Percentiles rank a stretch among this genome's conserved stretches.
These are phyloP conservation scores for Netelia inedita DNA, from an alignment of 2,888 invertebrate genomes.

Conservation along the genomic window DNA sequence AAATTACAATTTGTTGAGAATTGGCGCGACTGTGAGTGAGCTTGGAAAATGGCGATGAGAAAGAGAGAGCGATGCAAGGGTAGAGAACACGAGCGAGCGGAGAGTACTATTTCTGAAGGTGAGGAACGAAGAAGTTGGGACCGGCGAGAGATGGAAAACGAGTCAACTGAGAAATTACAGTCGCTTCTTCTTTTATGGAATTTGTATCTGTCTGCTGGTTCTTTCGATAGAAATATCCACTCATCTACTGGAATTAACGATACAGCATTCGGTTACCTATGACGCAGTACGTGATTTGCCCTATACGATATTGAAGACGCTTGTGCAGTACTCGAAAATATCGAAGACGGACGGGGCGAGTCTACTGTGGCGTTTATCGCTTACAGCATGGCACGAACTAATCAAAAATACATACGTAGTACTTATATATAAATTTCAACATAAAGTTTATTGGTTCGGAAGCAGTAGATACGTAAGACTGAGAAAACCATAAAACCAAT, in stretches of 20 bases:
- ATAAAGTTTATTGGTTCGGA: not conserved
- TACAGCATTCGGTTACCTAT: slow-evolving; percentile 19
- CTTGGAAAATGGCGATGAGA: not conserved
- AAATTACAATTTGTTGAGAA: slow-evolving; percentile 84
- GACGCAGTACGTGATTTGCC: not conserved
- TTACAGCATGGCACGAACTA: not conserved
- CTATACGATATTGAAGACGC: too few species aligned
- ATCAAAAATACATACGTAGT: not conserved
- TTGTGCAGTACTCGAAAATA: not conserved
- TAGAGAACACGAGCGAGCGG: slow-evolving; percentile 14
- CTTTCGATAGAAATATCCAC: slow-evolving; percentile 15
- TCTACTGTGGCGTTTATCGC: not conserved
- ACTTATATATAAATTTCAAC: not conserved
- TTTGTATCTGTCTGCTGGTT: slow-evolving; percentile 16
- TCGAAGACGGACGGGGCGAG: not conserved
- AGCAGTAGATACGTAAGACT: not conserved
- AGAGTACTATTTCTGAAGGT: slow-evolving; percentile 44
- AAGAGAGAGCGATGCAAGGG: not conserved
- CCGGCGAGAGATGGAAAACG: slow-evolving; percentile 54
- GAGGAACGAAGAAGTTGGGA: slow-evolving; percentile 46
- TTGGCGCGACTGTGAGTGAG: slow-evolving; percentile 64
- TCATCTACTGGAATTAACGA: slow-evolving; percentile 32
- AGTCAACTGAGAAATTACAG: slow-evolving; percentile 61
- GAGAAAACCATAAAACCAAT: slow-evolving; percentile 3
- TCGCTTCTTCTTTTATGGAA: slow-evolving; percentile 33